Base-by-base conservation (phyloP, 2,113 vertebrate species). In the Protomyctophum bolini region DNA sequence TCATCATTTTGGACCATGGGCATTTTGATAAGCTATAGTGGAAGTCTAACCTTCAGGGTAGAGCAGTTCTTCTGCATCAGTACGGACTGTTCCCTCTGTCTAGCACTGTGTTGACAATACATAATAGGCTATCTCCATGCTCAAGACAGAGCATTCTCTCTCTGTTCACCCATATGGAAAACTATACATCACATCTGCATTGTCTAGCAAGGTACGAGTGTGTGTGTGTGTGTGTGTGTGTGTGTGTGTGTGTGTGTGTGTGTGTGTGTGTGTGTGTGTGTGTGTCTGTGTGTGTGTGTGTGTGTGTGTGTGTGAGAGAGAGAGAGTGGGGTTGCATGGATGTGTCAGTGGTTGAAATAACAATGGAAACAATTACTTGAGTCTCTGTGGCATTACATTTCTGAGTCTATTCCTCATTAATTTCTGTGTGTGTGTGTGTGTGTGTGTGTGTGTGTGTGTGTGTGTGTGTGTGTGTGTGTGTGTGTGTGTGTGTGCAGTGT, bases 311-410 rank as follows among this genome's bases (percentile, higher is more conserved):
- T 14, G 67, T n/a, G 2, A 2, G 29, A 8, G 66, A 41, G 66
- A 64, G 58, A 54, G 63, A 10, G 63, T 11, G 45, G 47, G 55
- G 14, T 56, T 21, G 57, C 3, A 49, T 41, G 6, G 61, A 65
- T 74, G 71, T 86, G 73, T 66, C 77, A 48, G 3, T 73, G 59
- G 55, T 61, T 79, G 47, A 68, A 83, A 85, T 60, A 83, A 87
- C 80, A 82, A 75, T 91, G 88, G 86, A 91, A 91, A 91, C 79
- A 79, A 84, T 81, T 73, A 83, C 67, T 69, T 66, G 48, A 59
- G 46, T 45, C 61, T 70, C 33, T 77, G 70, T 77, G 63, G 55
- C 66, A 82, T 65, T 63, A 64, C 28, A 51, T 57, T 51, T 54
- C 7, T 6, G 10, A 57, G 12, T 56, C 70, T 47, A 4, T 75